phyloP scores from a whole-genome alignment of 1,140 invertebrate genomes.

The Holcopasites calliopsidis region DNA sequence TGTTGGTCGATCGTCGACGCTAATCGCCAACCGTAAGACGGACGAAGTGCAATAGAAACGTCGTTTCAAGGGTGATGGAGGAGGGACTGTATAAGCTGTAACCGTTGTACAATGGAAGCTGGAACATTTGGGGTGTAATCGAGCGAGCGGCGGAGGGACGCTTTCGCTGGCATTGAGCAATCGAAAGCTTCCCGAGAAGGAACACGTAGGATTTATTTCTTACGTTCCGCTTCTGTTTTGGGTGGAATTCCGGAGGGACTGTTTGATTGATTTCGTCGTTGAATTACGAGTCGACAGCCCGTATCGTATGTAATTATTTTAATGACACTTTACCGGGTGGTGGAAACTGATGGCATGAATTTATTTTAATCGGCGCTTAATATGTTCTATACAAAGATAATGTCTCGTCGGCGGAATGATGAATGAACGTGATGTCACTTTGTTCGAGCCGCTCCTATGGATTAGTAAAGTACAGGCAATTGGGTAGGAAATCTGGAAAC shows the following conservation, averaged over 20 bases:
- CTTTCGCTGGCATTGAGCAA: slow-evolving; percentile 43
- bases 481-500: too few species aligned
- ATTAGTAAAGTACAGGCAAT: too few species aligned
- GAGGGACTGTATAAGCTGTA: slow-evolving; percentile 18
- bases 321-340: too few species aligned
- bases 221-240: neutral
- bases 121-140: neutral
- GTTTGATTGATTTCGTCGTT: neutral
- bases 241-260: neutral
- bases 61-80: slow-evolving; percentile 29
- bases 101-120: slow-evolving; percentile 28
- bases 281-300: neutral
- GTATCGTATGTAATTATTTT: neutral
- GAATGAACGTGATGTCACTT: too few species aligned
- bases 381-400: too few species aligned
- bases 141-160: slow-evolving; percentile 7
- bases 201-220: neutral
- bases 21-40: slow-evolving; percentile 8
- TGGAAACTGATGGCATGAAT: too few species aligned
- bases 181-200: neutral
- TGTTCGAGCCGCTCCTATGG: too few species aligned
- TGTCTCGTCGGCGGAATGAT: too few species aligned
- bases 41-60: slow-evolving; percentile 44
- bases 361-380: too few species aligned
- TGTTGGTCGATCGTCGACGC: too few species aligned